Conservation (phyloP, 2,113 vertebrate genomes). For the Pelecanus crispus region DNA sequence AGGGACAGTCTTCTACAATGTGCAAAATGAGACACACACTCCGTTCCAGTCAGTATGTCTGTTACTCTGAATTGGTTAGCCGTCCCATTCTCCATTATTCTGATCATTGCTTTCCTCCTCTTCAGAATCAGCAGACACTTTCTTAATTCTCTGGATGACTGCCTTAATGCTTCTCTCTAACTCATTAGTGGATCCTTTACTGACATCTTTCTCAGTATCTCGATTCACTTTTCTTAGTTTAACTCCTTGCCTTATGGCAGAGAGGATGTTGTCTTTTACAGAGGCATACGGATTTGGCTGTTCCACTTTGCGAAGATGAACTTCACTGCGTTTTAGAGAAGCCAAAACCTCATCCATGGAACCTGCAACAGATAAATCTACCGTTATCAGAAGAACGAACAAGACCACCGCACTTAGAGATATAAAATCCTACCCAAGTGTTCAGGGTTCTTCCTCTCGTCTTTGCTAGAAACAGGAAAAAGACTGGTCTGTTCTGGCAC, state of each 20-base stretch:
- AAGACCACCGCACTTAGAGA: neutral
- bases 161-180: constrained; percentile 91
- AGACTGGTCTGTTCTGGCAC: neutral
- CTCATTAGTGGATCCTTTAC: constrained; percentile 63
- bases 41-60: neutral
- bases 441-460: neutral
- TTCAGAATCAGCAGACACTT: constrained; percentile 86
- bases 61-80: neutral
- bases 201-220: neutral
- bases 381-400: neutral
- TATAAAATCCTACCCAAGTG: neutral
- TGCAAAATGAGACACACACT: neutral
- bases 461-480: neutral
- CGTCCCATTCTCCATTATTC: constrained; percentile 75
- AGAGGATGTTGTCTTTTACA: constrained; percentile 78
- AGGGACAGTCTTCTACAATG: neutral
- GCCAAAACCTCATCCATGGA: constrained; percentile 94
- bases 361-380: constrained; percentile 63
- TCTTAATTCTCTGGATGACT: constrained; percentile 93
- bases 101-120: constrained; percentile 76
- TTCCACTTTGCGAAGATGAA: constrained; percentile 72
- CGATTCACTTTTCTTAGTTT: constrained; percentile 82
- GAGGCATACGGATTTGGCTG: neutral
- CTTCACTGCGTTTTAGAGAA: constrained; percentile 79
- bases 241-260: constrained; percentile 88